phyloP scores from a whole-genome alignment of 2,888 invertebrate species.

The Pilophorus perplexus region DNA sequence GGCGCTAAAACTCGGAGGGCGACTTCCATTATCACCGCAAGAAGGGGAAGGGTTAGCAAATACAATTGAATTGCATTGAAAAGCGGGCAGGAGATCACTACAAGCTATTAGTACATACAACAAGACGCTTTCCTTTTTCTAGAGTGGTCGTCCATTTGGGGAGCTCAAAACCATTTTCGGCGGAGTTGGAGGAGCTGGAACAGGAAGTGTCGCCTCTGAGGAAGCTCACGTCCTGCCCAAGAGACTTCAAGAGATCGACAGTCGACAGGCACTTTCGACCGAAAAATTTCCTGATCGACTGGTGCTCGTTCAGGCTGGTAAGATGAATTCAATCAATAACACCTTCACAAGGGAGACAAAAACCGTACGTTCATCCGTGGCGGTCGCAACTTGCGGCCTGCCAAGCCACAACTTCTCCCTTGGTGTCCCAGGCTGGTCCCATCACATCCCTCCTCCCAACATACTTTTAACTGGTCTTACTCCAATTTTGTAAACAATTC shows the following conservation, averaged over 20 bases:
- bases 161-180: slow-evolving; percentile 70
- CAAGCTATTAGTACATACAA: no score
- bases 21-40: slow-evolving; percentile 75
- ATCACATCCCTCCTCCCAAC: no score
- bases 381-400: no score
- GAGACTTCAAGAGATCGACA: slow-evolving; percentile 79
- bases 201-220: slow-evolving; percentile 78
- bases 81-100: no score
- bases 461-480: no score
- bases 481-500: no score
- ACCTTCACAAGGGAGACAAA: no score
- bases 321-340: no score
- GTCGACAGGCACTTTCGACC: slow-evolving; percentile 79
- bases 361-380: no score
- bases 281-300: slow-evolving; percentile 75
- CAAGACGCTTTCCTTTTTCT: no score
- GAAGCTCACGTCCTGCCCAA: slow-evolving; percentile 72
- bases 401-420: no score
- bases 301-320: slow-evolving; percentile 85
- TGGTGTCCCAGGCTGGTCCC: no score
- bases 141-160: slow-evolving; percentile 80
- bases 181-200: slow-evolving; percentile 65
- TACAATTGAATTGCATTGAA: slow-evolving; percentile 66
- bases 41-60: slow-evolving; percentile 73
- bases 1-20: slow-evolving; percentile 79